phyloP scores from a whole-genome alignment of 1,140 invertebrate species.

The Drosophila triauraria region DNA sequence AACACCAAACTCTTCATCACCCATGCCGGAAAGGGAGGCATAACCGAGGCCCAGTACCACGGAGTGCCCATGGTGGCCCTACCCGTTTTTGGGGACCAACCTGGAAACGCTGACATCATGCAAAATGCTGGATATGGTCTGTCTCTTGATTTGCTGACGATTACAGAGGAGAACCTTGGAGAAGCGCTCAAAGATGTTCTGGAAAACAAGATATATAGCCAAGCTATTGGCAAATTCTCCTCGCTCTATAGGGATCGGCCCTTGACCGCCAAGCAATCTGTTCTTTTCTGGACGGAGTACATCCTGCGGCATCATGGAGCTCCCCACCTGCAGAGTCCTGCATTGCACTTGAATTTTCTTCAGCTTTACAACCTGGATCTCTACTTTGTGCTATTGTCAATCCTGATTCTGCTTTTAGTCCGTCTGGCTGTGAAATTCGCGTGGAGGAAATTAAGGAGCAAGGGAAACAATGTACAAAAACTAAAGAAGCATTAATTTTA shows the following conservation, averaged over 20 bases:
- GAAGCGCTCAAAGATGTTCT: slow-evolving; percentile 56
- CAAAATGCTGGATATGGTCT: slow-evolving; percentile 85
- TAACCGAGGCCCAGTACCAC: slow-evolving; percentile 90
- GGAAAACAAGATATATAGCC: slow-evolving; percentile 54
- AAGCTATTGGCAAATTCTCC: slow-evolving; percentile 58
- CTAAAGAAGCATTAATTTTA: too few relatives aligned
- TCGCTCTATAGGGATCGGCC: slow-evolving; percentile 75
- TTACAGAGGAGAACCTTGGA: slow-evolving; percentile 80
- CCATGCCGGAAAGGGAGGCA: slow-evolving; percentile 90
- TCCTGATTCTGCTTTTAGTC: not conserved
- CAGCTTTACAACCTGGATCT: slow-evolving; percentile 73
- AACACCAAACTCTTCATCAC: slow-evolving; percentile 90
- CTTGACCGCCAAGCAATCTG: slow-evolving; percentile 80
- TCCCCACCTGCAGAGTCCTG: slow-evolving; percentile 75
- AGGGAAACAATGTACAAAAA: too few relatives aligned
- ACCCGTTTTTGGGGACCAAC: slow-evolving; percentile 89
- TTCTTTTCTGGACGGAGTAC: slow-evolving; percentile 85
- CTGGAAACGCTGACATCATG: slow-evolving; percentile 85
- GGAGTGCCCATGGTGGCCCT: slow-evolving; percentile 90
- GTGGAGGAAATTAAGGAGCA: too few relatives aligned
- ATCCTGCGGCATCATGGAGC: slow-evolving; percentile 85
- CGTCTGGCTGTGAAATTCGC: too few relatives aligned
- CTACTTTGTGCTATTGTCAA: slow-evolving; percentile 35
- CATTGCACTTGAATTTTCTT: slow-evolving; percentile 57
- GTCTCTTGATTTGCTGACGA: slow-evolving; percentile 72